A percentile compares a stretch with the other conserved stretches of the same genome.
Evolutionary conservation across 2,797 vertebrate species (phyloP).

Genomic region (Hozukius guyotensis): DNA sequence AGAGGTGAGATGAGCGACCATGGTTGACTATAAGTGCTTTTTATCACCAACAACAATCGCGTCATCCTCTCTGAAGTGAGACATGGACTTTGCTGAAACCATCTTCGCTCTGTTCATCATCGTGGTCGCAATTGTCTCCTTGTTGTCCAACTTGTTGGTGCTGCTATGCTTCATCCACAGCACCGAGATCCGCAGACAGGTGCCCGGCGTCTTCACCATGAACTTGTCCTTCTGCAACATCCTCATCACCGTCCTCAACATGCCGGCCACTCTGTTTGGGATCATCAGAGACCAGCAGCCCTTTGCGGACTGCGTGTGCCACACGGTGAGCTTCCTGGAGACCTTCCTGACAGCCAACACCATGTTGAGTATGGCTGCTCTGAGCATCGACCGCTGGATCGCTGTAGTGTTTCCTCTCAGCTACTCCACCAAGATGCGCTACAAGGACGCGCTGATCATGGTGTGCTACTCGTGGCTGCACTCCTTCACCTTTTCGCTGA

Average conservation of each 20-base stretch:
- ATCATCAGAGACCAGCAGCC: slow-evolving; percentile 84
- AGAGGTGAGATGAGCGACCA: slow-evolving; percentile 28
- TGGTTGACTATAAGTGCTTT: slow-evolving; percentile 49
- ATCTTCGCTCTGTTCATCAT: slow-evolving; percentile 85
- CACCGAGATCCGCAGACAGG: slow-evolving; percentile 88
- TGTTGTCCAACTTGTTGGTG: slow-evolving; percentile 87
- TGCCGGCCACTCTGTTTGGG: slow-evolving; percentile 86
- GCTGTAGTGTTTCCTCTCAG: slow-evolving; percentile 88
- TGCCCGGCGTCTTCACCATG: slow-evolving; percentile 88
- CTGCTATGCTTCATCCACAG: slow-evolving; percentile 89
- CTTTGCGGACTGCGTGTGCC: slow-evolving; percentile 84
- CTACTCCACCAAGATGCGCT: slow-evolving; percentile 89
- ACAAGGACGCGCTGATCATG: slow-evolving; percentile 87
- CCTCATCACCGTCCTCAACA: slow-evolving; percentile 87
- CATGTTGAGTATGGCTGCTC: slow-evolving; percentile 88
- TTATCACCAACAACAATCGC: slow-evolving; percentile 41
- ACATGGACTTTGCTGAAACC: slow-evolving; percentile 87
- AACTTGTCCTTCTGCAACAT: slow-evolving; percentile 90
- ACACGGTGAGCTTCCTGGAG: slow-evolving; percentile 87
- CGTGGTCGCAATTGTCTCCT: slow-evolving; percentile 84
- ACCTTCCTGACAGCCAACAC: slow-evolving; percentile 88
- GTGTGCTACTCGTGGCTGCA: slow-evolving; percentile 88
- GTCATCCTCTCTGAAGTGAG: slow-evolving; percentile 78
- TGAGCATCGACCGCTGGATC: slow-evolving; percentile 90
- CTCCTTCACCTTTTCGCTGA: slow-evolving; percentile 87